Evolutionary conservation across 2,797 vertebrate genomes (phyloP), one percentile per base, ranked within the genome.

Genomic region (Hypotaenidia philippensis): DNA sequence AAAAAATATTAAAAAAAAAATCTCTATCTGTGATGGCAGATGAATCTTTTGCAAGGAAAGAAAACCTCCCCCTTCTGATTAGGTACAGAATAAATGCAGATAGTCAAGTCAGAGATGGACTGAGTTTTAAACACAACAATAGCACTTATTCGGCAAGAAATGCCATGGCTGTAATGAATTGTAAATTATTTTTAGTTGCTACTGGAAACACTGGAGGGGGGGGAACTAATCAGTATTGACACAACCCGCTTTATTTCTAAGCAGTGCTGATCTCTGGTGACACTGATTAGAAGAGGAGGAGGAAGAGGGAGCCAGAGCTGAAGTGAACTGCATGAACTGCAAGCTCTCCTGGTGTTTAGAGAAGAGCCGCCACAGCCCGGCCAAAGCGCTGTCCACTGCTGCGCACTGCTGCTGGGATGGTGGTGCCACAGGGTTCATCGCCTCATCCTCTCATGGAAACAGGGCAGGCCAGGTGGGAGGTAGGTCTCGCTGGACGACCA

Each of bases 101-200:
- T 82, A 70, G 69, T 94, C 45, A 57, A 80, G 63, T 53, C 49
- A 49, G 89, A 80, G 64, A 82, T 3, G 55, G 74, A 64, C 70
- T 75, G 77, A 91, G 74, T 81, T 89, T 90, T 92, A 83, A 90
- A 68, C 32, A 49, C 57, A 38, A 65, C 50, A 55, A n/a, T 69
- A 76, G 40, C 75, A 52, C 86, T 70, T 87, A 56, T 60, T 88
- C 79, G 92, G 41, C 52, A 84, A 89, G 75, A 92, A 90, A 84
- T 52, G 86, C 25, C 57, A 70, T 10, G 26, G 57, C 76, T 92
- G 38, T 80, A 95, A 74, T 89, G 92, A 91, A 77, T 70, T 90
- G 80, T 70, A 84, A 81, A 91, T 93, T 94, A 93, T 91, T 93
- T 96, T 92, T 93, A 82, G 87, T 87, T 97, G 83, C 71, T 71